phyloP scores from a whole-genome alignment of 2,797 vertebrate genomes.

The Carduelis carduelis region DNA sequence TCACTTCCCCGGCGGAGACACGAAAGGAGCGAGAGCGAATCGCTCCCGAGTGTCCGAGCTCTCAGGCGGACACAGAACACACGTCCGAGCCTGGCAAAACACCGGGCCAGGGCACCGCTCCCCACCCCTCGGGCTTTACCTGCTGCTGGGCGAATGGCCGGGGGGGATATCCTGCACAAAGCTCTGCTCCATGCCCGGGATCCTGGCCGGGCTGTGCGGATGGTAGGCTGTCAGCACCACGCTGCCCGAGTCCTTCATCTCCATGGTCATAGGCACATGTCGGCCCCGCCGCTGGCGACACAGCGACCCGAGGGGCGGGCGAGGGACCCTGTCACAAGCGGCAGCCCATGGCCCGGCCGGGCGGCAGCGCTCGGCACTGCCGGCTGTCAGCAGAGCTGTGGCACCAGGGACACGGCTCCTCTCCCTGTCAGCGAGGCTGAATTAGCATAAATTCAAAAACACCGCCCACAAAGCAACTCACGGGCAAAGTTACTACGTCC shows the following conservation, averaged over 20 bases:
- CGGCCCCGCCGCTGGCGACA: neutral
- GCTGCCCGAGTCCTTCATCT: conserved; percentile 82
- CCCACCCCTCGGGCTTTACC: conserved; percentile 64
- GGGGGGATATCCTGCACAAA: conserved; percentile 69
- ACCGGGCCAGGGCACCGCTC: fast-evolving
- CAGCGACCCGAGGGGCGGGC: neutral
- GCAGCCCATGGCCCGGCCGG: neutral
- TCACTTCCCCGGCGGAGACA: neutral
- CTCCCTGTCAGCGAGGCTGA: conserved; percentile 13
- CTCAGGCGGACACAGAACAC: fast-evolving
- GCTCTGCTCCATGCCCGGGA: conserved; percentile 70
- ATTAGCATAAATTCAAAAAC: conserved; percentile 68
- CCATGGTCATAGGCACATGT: conserved; percentile 76
- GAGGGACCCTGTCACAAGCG: neutral
- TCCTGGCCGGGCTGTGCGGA: conserved; percentile 76
- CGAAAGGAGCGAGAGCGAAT: neutral
- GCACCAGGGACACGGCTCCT: neutral
- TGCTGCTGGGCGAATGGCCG: conserved; percentile 71
- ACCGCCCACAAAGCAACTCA: conserved; percentile 64
- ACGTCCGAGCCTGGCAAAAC: fast-evolving
- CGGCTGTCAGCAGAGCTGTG: conserved; percentile 13
- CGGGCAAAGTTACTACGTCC: conserved; percentile 11
- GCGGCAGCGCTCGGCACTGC: neutral
- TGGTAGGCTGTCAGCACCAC: conserved; percentile 88
- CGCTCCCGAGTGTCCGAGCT: neutral